Conservation (phyloP, 2,888 invertebrate species). For the Lycia hirtaria region DNA sequence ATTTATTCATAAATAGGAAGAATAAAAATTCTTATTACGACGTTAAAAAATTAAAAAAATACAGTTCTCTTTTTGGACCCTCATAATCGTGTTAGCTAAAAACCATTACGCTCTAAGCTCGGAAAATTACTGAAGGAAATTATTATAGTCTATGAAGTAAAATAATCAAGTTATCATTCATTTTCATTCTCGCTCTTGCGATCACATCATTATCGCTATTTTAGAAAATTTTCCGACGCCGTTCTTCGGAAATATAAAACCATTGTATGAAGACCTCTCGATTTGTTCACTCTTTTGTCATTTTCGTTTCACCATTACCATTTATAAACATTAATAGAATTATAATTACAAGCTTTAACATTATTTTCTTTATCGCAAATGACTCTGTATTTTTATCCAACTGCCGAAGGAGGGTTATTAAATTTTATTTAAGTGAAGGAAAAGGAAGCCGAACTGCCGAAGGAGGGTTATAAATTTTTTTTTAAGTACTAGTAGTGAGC, state of each 20-base stretch:
- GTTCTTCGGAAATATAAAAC: not conserved
- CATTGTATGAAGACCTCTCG: not conserved
- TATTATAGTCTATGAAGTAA: conserved; percentile 12
- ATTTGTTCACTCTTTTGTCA: not conserved
- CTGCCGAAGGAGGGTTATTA: no score
- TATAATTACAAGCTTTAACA: no score
- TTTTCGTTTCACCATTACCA: not conserved
- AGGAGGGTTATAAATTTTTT: no score
- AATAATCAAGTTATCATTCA: conserved; percentile 19
- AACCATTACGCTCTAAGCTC: conserved; percentile 2
- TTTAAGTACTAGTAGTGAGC: no score
- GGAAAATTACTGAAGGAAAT: conserved; percentile 10
- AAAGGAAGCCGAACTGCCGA: no score
- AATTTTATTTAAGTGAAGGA: no score
- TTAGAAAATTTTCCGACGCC: conserved; percentile 6
- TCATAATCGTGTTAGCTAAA: not conserved
- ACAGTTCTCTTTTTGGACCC: not conserved
- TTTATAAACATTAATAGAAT: no score
- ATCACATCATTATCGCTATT: conserved; percentile 12
- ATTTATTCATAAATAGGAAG: not conserved
- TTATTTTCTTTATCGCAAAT: no score
- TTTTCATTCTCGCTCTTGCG: not conserved
- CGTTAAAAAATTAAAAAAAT: not conserved
- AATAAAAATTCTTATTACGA: not conserved
- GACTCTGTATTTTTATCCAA: no score